Percentiles rank a stretch among this genome's conserved stretches.
Evolutionary conservation across 92 coral and sea anemone genomes (phyloP).

Genomic region (Chrysogorgia sp.): DNA sequence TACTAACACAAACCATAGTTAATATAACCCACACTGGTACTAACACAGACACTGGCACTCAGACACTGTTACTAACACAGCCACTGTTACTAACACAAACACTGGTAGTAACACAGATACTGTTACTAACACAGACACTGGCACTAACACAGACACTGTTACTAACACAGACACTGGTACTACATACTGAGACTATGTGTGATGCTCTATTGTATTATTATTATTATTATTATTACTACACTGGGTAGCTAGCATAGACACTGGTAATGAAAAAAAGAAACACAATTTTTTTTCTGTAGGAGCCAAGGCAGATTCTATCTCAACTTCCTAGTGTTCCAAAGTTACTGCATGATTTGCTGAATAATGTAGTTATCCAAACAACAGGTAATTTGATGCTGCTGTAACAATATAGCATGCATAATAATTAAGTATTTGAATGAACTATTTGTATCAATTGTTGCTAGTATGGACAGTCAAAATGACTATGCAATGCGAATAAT

Average conservation of each 20-base stretch:
- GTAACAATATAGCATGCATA: not conserved
- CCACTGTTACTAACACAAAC: too few species aligned
- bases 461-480: not conserved
- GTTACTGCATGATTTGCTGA: conserved; percentile 64
- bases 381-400: conserved; percentile 65
- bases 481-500: not conserved
- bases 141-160: too few species aligned
- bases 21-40: too few species aligned
- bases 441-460: not conserved
- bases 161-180: too few species aligned
- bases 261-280: not conserved
- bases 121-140: too few species aligned
- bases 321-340: conserved; percentile 89
- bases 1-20: too few species aligned
- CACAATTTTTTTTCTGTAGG: conserved; percentile 9
- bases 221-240: conserved; percentile 19
- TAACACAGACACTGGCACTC: too few species aligned
- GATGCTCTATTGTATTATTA: too few species aligned
- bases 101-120: too few species aligned
- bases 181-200: too few species aligned
- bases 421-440: not conserved
- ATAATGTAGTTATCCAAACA: conserved; percentile 58
- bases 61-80: too few species aligned
- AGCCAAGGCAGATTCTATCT: conserved; percentile 69
- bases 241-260: conserved; percentile 49